Conservation (phyloP, 2,113 vertebrate species). For the Sardina pilchardus region DNA sequence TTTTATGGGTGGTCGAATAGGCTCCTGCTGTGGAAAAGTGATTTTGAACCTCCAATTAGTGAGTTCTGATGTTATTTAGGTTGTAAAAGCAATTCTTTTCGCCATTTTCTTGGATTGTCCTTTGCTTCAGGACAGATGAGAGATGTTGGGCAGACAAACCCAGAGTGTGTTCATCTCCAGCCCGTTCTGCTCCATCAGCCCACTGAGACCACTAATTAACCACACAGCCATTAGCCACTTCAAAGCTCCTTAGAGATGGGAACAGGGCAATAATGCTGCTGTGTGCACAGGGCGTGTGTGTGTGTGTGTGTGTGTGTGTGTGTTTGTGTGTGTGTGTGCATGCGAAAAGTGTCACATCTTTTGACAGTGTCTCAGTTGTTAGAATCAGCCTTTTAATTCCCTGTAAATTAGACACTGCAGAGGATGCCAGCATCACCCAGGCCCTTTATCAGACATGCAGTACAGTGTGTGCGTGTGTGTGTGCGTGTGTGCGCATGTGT, state of each 20-base stretch:
- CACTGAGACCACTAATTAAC: slow-evolving; percentile 64
- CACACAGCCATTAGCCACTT: slow-evolving; percentile 65
- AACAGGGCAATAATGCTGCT: slow-evolving; percentile 67
- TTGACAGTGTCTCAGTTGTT: slow-evolving; percentile 63
- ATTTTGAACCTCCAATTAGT: no score
- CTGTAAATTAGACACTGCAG: slow-evolving; percentile 71
- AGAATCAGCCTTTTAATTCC: slow-evolving; percentile 72
- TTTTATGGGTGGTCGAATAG: no score
- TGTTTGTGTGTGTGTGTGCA: slow-evolving; percentile 33
- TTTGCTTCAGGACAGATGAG: no score
- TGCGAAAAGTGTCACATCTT: slow-evolving; percentile 61
- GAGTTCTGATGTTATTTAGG: no score
- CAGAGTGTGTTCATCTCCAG: slow-evolving; percentile 48
- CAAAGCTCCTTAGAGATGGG: slow-evolving; percentile 63
- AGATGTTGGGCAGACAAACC: background rate
- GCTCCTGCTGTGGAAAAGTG: no score
- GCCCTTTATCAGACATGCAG: slow-evolving; percentile 66
- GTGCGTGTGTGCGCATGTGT: no score
- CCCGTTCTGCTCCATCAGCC: slow-evolving; percentile 54
- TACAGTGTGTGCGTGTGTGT: no score
- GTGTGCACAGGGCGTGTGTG: slow-evolving; percentile 18
- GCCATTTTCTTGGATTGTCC: no score
- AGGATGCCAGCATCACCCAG: slow-evolving; percentile 66
- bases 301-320: no score
- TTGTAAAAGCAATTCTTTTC: no score